Percentiles rank a stretch among this genome's conserved stretches.
Evolutionary conservation across 2,797 vertebrate species (phyloP).

Genomic region (Gorsachius magnificus): DNA sequence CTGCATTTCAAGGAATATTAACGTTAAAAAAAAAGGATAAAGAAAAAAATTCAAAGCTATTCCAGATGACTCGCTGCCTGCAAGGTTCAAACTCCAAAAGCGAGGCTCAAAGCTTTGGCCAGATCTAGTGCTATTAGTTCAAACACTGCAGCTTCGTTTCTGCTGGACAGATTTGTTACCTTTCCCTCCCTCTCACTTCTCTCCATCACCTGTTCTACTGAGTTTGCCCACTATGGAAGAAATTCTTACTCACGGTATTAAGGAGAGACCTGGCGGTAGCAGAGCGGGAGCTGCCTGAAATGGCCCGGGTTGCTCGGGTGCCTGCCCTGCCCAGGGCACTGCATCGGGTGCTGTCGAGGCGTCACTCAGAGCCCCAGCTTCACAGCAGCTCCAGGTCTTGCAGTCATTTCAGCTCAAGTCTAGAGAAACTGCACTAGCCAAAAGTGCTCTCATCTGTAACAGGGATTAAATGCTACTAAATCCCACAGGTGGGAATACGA

Average conservation of each 20-base stretch:
- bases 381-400: neutral
- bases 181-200: neutral
- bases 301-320: fast-evolving
- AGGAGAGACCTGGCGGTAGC: neutral
- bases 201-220: neutral
- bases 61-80: slow-evolving; percentile 50
- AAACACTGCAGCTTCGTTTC: slow-evolving; percentile 40
- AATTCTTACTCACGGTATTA: neutral
- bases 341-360: neutral
- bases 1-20: slow-evolving; percentile 42
- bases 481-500: neutral
- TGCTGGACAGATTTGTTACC: slow-evolving; percentile 10
- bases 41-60: slow-evolving; percentile 4
- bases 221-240: slow-evolving; percentile 31
- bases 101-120: slow-evolving; percentile 41
- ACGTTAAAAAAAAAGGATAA: neutral
- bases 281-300: neutral
- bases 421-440: neutral
- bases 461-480: neutral
- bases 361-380: neutral
- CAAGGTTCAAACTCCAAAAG: neutral
- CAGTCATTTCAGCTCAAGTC: neutral
- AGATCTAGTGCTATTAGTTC: slow-evolving; percentile 30
- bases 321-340: neutral
- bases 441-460: neutral